These are phyloP conservation scores for Lepidocyrtoides sp. DNA, from an alignment of 2,888 invertebrate species.

Conservation along the genomic window DNA sequence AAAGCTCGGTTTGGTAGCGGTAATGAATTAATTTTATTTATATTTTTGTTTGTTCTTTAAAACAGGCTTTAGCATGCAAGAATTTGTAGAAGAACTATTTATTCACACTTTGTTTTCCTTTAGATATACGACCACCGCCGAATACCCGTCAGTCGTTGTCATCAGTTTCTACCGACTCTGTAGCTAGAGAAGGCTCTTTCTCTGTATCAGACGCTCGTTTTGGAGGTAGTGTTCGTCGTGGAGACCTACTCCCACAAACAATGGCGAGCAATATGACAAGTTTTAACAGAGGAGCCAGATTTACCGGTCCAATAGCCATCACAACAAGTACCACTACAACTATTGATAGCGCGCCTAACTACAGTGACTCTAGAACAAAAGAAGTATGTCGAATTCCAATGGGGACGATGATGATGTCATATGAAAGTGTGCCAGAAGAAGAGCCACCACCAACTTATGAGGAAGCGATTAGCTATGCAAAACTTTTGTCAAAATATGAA, in stretches of 20 bases:
- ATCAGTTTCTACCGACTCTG: neutral
- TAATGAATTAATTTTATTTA: neutral
- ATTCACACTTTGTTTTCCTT: neutral
- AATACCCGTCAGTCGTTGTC: neutral
- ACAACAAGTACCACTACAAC: slow-evolving; percentile 12
- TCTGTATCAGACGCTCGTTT: neutral
- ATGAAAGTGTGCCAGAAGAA: slow-evolving; percentile 36
- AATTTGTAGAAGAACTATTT: too few relatives aligned
- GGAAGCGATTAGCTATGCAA: slow-evolving; percentile 72
- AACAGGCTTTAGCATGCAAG: too few relatives aligned
- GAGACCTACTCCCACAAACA: neutral
- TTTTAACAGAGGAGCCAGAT: neutral
- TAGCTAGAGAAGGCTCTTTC: neutral
- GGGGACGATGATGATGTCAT: slow-evolving; percentile 22
- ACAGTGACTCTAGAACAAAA: neutral
- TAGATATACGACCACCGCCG: slow-evolving; percentile 56
- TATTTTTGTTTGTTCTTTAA: too few relatives aligned
- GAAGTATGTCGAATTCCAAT: slow-evolving; percentile 52
- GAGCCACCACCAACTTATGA: slow-evolving; percentile 75
- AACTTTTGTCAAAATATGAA: slow-evolving; percentile 53
- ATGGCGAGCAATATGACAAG: neutral
- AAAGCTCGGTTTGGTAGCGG: slow-evolving; percentile 65
- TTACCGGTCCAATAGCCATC: slow-evolving; percentile 36
- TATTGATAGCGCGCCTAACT: neutral
- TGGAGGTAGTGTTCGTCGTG: neutral